phyloP scores from a whole-genome alignment of 2,888 invertebrate species.

The Rosalia funebris region DNA sequence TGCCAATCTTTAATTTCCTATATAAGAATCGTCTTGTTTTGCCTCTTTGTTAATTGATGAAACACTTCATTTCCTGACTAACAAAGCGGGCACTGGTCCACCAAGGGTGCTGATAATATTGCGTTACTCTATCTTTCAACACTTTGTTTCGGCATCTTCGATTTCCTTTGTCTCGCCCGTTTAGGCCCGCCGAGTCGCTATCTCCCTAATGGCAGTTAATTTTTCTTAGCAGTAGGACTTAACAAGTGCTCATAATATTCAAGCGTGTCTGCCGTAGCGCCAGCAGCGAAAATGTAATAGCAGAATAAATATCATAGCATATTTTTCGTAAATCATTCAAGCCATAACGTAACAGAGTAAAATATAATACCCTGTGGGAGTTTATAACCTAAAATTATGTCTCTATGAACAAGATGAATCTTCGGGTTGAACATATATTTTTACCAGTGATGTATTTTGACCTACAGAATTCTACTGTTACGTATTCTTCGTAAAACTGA shows the following conservation, averaged over 20 bases:
- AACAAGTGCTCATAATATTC: background rate
- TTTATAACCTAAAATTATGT: too few species aligned
- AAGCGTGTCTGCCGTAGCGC: background rate
- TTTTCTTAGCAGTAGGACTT: background rate
- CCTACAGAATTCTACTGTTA: too few species aligned
- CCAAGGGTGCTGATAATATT: slow-evolving; percentile 1
- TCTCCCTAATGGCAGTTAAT: background rate
- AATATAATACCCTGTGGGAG: too few species aligned
- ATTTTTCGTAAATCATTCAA: too few species aligned
- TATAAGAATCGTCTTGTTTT: slow-evolving; percentile 9
- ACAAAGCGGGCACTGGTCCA: background rate
- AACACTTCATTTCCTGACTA: slow-evolving; percentile 13
- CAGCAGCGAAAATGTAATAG: too few species aligned
- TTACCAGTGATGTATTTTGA: too few species aligned
- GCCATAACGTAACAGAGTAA: too few species aligned
- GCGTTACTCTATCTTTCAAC: slow-evolving; percentile 4
- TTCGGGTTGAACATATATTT: too few species aligned
- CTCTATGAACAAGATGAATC: too few species aligned
- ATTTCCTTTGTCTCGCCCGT: background rate
- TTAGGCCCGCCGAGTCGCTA: background rate
- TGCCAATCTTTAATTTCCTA: slow-evolving; percentile 4
- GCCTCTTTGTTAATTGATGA: slow-evolving; percentile 14
- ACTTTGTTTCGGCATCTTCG: background rate
- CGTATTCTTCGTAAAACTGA: too few species aligned
- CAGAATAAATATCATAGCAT: too few species aligned